These are phyloP conservation scores for Heliconius himera DNA, from an alignment of 1,140 invertebrate species.

Conservation along the genomic window DNA sequence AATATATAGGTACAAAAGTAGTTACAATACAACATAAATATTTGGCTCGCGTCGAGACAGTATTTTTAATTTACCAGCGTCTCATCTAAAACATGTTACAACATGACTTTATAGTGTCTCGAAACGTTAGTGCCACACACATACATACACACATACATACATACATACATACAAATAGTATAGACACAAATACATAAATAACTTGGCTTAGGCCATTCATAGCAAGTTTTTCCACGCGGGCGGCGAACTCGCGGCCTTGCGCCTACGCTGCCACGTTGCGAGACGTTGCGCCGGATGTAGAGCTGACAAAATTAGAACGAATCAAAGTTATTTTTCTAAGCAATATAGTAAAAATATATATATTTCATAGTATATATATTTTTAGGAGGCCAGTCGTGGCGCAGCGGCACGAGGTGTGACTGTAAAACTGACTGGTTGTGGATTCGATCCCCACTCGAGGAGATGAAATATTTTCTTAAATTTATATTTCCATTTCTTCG, in stretches of 20 bases:
- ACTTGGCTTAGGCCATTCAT: slow-evolving; percentile 62
- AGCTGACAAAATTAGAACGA: slow-evolving; percentile 57
- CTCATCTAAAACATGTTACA: background rate
- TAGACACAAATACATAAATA: slow-evolving; percentile 5
- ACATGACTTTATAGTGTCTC: background rate
- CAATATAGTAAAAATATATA: slow-evolving; percentile 20
- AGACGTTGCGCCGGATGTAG: slow-evolving; percentile 44
- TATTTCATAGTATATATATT: background rate
- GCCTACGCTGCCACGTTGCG: slow-evolving; percentile 33
- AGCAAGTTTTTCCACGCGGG: slow-evolving; percentile 59
- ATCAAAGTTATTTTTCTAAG: slow-evolving; percentile 43
- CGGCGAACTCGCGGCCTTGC: slow-evolving; percentile 73
- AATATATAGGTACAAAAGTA: too few relatives aligned
- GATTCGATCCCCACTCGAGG: too few relatives aligned
- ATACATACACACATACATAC: too few relatives aligned
- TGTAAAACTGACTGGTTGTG: too few relatives aligned
- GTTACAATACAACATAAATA: background rate
- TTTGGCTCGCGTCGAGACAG: background rate
- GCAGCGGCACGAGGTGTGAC: too few relatives aligned
- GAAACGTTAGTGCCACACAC: background rate
- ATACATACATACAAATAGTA: background rate
- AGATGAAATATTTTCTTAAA: too few relatives aligned
- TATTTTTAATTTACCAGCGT: background rate
- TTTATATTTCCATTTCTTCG: too few relatives aligned
- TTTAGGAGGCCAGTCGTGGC: too few relatives aligned